phyloP scores from a whole-genome alignment of 2,797 vertebrate species.

The Clamator glandarius region DNA sequence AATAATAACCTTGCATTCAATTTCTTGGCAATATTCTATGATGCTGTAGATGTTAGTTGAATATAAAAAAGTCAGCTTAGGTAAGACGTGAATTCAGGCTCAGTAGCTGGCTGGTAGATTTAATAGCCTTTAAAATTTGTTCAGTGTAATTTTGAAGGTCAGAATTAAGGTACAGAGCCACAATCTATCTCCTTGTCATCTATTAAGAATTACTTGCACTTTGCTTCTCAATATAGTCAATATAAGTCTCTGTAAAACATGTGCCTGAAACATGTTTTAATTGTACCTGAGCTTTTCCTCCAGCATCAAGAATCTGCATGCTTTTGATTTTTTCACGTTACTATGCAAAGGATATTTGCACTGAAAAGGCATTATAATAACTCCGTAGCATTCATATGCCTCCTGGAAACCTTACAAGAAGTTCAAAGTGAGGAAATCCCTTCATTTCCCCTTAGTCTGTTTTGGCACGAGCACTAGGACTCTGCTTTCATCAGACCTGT shows the following conservation, averaged over 20 bases:
- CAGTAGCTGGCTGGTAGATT: background rate
- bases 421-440: constrained; percentile 44
- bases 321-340: constrained; percentile 41
- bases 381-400: background rate
- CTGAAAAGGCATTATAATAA: constrained; percentile 24
- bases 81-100: background rate
- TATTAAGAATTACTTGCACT: background rate
- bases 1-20: background rate
- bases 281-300: constrained; percentile 4
- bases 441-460: constrained; percentile 10
- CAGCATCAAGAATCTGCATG: background rate
- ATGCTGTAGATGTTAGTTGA: background rate
- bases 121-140: background rate
- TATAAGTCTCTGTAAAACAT: background rate
- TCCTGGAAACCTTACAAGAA: constrained; percentile 34
- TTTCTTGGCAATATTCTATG: background rate
- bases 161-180: background rate
- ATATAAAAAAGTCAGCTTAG: background rate
- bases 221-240: background rate
- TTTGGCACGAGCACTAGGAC: background rate
- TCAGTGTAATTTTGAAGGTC: constrained; percentile 8
- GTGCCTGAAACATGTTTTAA: background rate
- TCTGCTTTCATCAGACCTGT: constrained; percentile 31
- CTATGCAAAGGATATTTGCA: constrained; percentile 10
- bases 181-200: background rate